A percentile compares a stretch with the other conserved stretches of the same genome.
phyloP scores from a whole-genome alignment of 2,113 vertebrate genomes.

The Conger conger region DNA sequence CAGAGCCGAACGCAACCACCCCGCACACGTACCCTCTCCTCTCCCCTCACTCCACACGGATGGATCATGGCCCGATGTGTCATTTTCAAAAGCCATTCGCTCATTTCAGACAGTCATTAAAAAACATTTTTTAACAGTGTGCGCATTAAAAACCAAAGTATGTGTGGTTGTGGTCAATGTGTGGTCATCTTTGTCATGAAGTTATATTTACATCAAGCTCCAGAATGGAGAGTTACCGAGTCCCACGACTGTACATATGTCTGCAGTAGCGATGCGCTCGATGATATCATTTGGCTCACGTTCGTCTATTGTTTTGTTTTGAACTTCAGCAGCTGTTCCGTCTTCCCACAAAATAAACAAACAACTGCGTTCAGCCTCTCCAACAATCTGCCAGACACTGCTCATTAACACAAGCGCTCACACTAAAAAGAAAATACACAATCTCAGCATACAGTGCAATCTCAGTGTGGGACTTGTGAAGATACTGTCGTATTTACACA shows the following conservation, averaged over 20 bases:
- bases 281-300: neutral
- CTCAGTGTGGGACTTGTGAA: neutral
- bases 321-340: neutral
- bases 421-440: neutral
- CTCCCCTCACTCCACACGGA: too few relatives aligned
- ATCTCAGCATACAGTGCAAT: neutral
- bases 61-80: neutral
- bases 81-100: neutral
- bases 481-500: neutral
- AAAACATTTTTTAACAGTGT: neutral
- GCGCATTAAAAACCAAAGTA: neutral
- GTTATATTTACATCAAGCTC: neutral
- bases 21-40: too few relatives aligned
- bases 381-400: neutral
- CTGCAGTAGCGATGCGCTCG: neutral
- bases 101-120: neutral
- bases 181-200: neutral
- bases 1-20: neutral
- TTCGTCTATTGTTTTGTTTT: slow-evolving; percentile 13
- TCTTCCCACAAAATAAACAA: neutral
- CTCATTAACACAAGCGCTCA: neutral
- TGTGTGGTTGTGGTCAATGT: neutral
- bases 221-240: neutral
- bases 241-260: neutral
- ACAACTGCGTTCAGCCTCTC: neutral